These are phyloP conservation scores for Capreolus pygargus DNA, from an alignment of 2,113 vertebrate genomes.

Conservation along the genomic window DNA sequence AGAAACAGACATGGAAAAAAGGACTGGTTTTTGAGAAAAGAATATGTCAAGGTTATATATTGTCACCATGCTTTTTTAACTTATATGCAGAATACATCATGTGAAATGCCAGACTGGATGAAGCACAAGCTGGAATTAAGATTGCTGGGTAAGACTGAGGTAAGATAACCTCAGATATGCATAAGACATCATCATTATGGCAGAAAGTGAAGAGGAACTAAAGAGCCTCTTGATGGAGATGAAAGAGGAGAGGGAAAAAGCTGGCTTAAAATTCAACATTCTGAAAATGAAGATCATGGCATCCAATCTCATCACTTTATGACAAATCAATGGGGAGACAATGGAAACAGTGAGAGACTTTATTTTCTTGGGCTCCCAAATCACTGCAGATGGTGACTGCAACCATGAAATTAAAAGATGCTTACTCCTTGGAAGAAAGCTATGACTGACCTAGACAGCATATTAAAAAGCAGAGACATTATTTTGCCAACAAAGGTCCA, in stretches of 20 bases:
- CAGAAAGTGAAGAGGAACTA: not conserved
- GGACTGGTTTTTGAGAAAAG: not conserved
- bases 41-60: not conserved
- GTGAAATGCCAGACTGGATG: not conserved
- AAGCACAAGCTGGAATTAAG: not conserved
- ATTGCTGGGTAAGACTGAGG: not conserved
- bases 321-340: not conserved
- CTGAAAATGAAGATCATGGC: not conserved
- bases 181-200: not conserved
- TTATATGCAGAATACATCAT: not conserved
- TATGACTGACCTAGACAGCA: not conserved
- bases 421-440: not conserved
- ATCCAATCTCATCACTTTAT: not conserved
- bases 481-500: not conserved
- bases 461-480: not conserved
- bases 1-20: not conserved
- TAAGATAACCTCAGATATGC: not conserved
- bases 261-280: not conserved
- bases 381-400: not conserved
- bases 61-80: not conserved
- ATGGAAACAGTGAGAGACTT: not conserved
- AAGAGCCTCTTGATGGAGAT: not conserved
- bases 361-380: not conserved
- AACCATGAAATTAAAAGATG: not conserved
- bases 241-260: not conserved